These are phyloP conservation scores for Gisinianus flammeolus DNA, from an alignment of 2,888 invertebrate species.

Conservation along the genomic window DNA sequence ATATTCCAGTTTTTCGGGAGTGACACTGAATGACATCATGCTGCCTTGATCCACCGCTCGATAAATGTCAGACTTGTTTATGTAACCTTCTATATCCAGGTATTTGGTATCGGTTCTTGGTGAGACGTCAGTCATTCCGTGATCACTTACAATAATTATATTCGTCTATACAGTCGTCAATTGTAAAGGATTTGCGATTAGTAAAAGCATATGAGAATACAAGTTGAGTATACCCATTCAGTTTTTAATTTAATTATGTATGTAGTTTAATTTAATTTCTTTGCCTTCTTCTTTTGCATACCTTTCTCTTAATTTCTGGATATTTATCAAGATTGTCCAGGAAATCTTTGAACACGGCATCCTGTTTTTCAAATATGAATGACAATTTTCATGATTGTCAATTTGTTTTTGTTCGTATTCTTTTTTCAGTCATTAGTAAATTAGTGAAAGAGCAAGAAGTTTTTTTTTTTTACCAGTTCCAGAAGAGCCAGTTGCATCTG, in stretches of 20 bases:
- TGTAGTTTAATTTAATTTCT: no score
- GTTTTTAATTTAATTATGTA: no score
- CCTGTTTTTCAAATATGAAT: no score
- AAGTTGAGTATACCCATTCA: no score
- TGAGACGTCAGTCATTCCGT: constrained; percentile 61
- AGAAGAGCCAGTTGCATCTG: constrained; percentile 59
- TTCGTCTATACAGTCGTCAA: constrained; percentile 61
- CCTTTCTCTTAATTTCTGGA: constrained; percentile 57
- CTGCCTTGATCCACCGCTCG: constrained; percentile 59
- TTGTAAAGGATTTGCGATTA: no score
- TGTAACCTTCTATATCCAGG: constrained; percentile 59
- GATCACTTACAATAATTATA: constrained; percentile 61
- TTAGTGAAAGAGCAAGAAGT: no score
- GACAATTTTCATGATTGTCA: no score
- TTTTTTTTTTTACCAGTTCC: no score
- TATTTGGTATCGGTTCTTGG: constrained; percentile 54
- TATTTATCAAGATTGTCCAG: constrained; percentile 59
- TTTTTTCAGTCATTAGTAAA: no score
- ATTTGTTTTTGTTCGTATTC: no score
- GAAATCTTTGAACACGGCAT: constrained; percentile 59
- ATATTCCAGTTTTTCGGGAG: constrained; percentile 47
- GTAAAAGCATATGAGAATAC: neutral
- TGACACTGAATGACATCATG: constrained; percentile 59
- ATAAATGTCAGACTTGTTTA: constrained; percentile 58
- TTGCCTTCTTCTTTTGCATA: no score